Conservation (phyloP, 2,113 vertebrate genomes). For the Cynocephalus volans region DNA sequence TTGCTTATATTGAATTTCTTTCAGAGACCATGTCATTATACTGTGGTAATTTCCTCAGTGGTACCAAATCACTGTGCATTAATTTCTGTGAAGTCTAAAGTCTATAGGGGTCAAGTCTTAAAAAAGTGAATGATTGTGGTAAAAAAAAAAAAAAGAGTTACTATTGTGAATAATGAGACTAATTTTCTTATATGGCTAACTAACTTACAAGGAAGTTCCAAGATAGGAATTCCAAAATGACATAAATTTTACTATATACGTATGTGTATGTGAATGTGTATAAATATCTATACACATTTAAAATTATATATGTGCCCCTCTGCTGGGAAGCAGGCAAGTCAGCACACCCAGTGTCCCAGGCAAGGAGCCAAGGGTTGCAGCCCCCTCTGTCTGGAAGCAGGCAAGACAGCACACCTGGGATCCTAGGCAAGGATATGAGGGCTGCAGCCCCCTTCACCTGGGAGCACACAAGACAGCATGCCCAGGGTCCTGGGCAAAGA, state of each 20-base stretch:
- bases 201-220: background rate
- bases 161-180: background rate
- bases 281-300: background rate
- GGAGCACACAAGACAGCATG: too few species aligned
- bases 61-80: background rate
- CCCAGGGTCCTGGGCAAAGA: too few species aligned
- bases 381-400: too few species aligned
- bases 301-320: too few species aligned
- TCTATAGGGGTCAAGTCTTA: background rate
- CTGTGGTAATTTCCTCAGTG: background rate
- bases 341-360: too few species aligned
- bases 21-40: background rate
- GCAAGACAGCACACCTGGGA: too few species aligned
- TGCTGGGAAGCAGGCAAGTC: too few species aligned
- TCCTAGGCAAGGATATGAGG: too few species aligned
- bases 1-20: background rate
- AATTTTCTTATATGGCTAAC: background rate
- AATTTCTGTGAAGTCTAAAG: constrained; percentile 2
- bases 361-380: too few species aligned
- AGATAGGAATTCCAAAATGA: background rate
- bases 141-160: background rate
- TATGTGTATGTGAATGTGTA: background rate
- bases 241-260: background rate
- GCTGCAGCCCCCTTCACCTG: too few species aligned
- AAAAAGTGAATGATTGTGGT: background rate